Percentiles rank a stretch among this genome's conserved stretches.
These are phyloP conservation scores for Planiliza haematocheilus DNA, from an alignment of 2,113 vertebrate species.

Conservation along the genomic window DNA sequence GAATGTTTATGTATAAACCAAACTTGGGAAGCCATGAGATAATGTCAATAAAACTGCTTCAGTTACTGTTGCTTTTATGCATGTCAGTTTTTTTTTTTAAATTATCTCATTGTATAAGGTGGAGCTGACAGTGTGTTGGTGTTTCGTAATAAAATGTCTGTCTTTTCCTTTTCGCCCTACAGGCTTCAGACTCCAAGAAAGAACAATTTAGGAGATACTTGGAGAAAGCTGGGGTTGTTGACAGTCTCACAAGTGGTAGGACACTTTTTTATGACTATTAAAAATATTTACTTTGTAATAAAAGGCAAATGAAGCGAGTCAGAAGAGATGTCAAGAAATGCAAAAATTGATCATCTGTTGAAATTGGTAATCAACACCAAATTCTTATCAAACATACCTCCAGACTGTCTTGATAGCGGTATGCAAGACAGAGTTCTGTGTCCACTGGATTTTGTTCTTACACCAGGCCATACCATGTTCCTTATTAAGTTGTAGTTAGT, in stretches of 20 bases:
- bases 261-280: neutral
- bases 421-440: too few species aligned
- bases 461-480: too few species aligned
- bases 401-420: too few species aligned
- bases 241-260: constrained; percentile 93
- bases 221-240: constrained; percentile 94
- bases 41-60: neutral
- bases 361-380: too few species aligned
- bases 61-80: neutral
- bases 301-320: neutral
- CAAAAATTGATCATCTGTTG: neutral
- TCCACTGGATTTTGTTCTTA: too few species aligned
- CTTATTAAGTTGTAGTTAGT: too few species aligned
- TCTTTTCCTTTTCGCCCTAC: constrained; percentile 1
- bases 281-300: neutral
- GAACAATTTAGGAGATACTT: constrained; percentile 96
- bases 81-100: too few species aligned
- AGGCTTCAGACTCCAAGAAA: constrained; percentile 91
- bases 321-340: neutral
- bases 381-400: too few species aligned
- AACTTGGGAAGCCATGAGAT: neutral
- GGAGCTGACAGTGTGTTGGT: neutral
- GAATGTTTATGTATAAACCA: neutral
- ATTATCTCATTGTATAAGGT: too few species aligned
- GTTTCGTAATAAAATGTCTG: neutral